Conservation (phyloP, 1,140 invertebrate species). For the Brevipalpus yothersi region DNA sequence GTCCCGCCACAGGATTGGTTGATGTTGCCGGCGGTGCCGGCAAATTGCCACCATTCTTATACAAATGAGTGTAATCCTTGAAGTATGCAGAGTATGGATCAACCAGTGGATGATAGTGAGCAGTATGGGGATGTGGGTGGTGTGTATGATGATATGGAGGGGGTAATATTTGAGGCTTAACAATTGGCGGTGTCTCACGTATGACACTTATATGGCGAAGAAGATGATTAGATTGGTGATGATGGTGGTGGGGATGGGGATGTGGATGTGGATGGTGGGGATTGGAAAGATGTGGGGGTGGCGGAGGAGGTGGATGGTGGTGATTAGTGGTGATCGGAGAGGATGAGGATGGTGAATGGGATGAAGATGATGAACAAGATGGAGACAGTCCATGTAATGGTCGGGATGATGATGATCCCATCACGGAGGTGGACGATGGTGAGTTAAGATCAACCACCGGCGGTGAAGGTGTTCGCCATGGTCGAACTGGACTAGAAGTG, state of each 20-base stretch:
- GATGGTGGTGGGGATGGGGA: background rate
- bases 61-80: conserved; percentile 1
- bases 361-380: background rate
- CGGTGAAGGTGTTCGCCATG: conserved; percentile 10
- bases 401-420: no score
- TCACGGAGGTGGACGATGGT: no score
- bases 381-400: background rate
- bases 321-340: background rate
- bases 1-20: background rate
- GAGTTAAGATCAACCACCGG: background rate
- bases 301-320: background rate
- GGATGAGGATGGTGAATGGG: background rate
- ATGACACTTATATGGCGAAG: conserved; percentile 10
- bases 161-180: conserved; percentile 9
- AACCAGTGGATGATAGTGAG: conserved; percentile 8
- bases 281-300: background rate
- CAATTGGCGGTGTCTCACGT: conserved; percentile 7
- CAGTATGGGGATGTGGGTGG: background rate
- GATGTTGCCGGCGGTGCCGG: background rate
- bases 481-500: conserved; percentile 10
- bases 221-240: background rate
- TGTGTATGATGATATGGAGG: background rate
- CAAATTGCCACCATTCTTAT: background rate
- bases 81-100: conserved; percentile 8
- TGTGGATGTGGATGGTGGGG: background rate